These are phyloP conservation scores for Hirundichthys speculiger DNA, from an alignment of 2,113 vertebrate species.

Conservation along the genomic window DNA sequence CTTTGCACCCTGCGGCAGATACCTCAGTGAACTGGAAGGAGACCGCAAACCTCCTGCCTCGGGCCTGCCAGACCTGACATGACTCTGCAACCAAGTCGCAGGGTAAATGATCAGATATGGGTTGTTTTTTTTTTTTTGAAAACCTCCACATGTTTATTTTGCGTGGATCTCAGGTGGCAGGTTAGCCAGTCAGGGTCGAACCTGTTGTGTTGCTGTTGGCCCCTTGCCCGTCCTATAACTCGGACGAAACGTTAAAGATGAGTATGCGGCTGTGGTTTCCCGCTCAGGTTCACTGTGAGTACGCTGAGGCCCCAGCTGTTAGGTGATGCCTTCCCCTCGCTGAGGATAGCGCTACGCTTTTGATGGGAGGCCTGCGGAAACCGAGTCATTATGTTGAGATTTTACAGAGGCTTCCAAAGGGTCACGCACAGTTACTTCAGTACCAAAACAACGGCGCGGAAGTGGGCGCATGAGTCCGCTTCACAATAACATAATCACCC, in stretches of 20 bases:
- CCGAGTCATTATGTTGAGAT: constrained; percentile 48
- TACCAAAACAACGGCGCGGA: constrained; percentile 23
- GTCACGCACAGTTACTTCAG: constrained; percentile 30
- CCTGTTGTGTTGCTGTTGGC: constrained; percentile 62
- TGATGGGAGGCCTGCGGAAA: constrained; percentile 60
- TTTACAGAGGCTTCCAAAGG: constrained; percentile 30
- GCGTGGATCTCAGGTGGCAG: constrained; percentile 58
- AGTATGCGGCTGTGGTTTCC: constrained; percentile 73
- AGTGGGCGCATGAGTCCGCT: not conserved
- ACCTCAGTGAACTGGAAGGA: constrained; percentile 56
- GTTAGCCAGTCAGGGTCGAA: constrained; percentile 61
- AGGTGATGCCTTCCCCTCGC: constrained; percentile 59
- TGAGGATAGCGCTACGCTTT: constrained; percentile 45
- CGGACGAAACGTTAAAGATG: constrained; percentile 61
- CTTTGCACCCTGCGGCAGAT: constrained; percentile 61
- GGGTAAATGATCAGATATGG: constrained; percentile 34
- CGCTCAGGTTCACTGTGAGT: constrained; percentile 64
- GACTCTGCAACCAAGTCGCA: constrained; percentile 47
- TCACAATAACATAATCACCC: constrained; percentile 26
- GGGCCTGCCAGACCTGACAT: constrained; percentile 28
- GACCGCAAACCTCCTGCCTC: constrained; percentile 37
- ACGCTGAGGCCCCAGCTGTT: constrained; percentile 63
- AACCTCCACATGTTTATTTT: constrained; percentile 52
- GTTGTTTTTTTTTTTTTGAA: too few relatives aligned
- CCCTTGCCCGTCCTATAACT: constrained; percentile 33